Base-by-base conservation (phyloP, 2,888 invertebrate species). In the Anodontia alba region DNA sequence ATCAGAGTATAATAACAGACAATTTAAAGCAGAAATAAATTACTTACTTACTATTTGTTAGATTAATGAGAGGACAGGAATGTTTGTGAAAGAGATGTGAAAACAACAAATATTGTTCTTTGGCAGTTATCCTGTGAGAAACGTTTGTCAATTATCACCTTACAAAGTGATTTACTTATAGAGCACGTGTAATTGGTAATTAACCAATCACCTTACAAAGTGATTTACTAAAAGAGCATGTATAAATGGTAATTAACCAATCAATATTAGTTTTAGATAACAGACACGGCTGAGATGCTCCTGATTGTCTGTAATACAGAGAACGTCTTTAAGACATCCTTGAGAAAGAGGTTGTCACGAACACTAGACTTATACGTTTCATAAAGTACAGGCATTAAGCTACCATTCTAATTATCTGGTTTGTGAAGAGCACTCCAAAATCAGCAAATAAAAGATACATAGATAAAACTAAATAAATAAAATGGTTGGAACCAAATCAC, bases 291-390 rank as follows among this genome's bases (percentile, higher is more conserved):
- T 33, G 62, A 62, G 62, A 7, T 17, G 33, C 33, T 12, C 62
- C 33, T 62, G 33, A 12, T 17, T 33, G 62, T 62, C 62, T 62
- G 1, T 2, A n/a, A 12, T 17, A 33, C 33, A 31, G 17, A 29
- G 62, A 33, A 62, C 62, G 12, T 62, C 62, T 62, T 62, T 62
- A 62, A 62, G 20, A 62, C 33, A 62, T 62, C 62, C 31, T 33
- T 62, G 62, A 62, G 62, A 33, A 62, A 33, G n/a, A n/a, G n/a
- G n/a, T n/a, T n/a, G n/a, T n/a, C n/a, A 62, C 62, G 62, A 12
- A 33, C n/a, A 62, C 5, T 1, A 12, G 23, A 26, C 1, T 26
- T 54, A 54, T 26, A 54, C 23, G 23, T 26, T 3, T 10, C 17
- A 12, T 2, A 20, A 15, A 3, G 2, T 20, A 3, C 2, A 46